Base-by-base conservation (phyloP, 1,140 invertebrate species). In the Lasioglossum albipes region DNA sequence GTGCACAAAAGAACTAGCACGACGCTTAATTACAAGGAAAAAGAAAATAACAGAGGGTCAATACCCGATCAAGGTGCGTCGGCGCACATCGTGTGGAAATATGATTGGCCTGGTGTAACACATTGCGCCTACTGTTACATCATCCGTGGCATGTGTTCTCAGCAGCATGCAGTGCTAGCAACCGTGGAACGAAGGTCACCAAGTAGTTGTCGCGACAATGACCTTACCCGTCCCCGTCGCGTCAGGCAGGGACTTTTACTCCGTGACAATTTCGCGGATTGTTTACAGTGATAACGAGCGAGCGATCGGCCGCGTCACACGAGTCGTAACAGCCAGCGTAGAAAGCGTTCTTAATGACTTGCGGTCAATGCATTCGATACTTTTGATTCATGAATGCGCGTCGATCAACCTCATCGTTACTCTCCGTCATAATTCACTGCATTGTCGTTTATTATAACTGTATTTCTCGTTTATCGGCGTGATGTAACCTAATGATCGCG, bases 121-220 rank as follows among this genome's bases (percentile, higher is more conserved):
- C 16, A 61, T 77, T 70, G 59, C 52, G 54, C 20, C 45, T 41
- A 41, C 72, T 65, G 18, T 81, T 84, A 76, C 77, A 77, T 81
- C 68, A 81, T 71, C 45, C 5, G 64, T 45, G 79, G 72, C 73
- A 69, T 80, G 61, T 77, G 41, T 81, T 81, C 45, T 61, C 52
- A 54, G 18, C 69, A 57, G 54, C 54, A 79, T 70, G 67, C 57
- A 67, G 61, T 22, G 69, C 49, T 84, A 81, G 74, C 70, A 45
- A 71, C 73, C 74, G 45, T 49, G 64, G 61, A 72, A 52, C 52
- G 64, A 84, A 84, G 83, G 79, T 81, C 73, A 36, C n/a, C 20
- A 78, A 76, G 73, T 70, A 84, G 66, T 59, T 62, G 49, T 59
- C 73, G 76, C 78, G 79, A 82, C 81, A 87, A 82, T 86, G 86